A percentile compares a stretch with the other conserved stretches of the same genome.
phyloP scores from a whole-genome alignment of 2,113 vertebrate genomes.

The Scolopax mira region DNA sequence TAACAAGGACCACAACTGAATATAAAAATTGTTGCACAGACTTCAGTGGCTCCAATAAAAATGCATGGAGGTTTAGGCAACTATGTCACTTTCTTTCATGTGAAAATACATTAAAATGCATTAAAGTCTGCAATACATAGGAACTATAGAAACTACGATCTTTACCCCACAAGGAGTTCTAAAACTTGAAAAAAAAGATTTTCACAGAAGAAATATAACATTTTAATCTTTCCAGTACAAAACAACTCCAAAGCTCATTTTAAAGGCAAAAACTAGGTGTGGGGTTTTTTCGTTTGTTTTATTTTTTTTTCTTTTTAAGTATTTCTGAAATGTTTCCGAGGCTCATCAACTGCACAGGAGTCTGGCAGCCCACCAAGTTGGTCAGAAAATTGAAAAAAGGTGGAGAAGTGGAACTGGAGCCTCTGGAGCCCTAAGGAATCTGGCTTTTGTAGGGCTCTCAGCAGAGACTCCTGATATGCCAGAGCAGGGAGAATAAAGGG shows the following conservation, averaged over 20 bases:
- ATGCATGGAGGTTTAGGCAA: neutral
- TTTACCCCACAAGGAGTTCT: neutral
- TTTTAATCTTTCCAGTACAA: neutral
- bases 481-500: neutral
- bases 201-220: neutral
- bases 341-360: neutral
- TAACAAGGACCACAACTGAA: neutral
- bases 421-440: neutral
- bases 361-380: neutral
- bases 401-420: neutral
- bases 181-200: neutral
- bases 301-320: neutral
- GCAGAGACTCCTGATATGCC: neutral
- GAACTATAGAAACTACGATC: neutral
- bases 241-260: neutral
- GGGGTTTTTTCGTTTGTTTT: neutral
- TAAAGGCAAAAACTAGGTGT: neutral
- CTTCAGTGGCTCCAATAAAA: neutral
- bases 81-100: neutral
- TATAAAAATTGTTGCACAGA: neutral
- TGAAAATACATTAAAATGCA: neutral
- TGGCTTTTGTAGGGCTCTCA: neutral
- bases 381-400: neutral
- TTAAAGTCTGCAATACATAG: neutral
- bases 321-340: neutral